Conservation (phyloP, 2,888 invertebrate genomes). For the Agonum fuliginosum region DNA sequence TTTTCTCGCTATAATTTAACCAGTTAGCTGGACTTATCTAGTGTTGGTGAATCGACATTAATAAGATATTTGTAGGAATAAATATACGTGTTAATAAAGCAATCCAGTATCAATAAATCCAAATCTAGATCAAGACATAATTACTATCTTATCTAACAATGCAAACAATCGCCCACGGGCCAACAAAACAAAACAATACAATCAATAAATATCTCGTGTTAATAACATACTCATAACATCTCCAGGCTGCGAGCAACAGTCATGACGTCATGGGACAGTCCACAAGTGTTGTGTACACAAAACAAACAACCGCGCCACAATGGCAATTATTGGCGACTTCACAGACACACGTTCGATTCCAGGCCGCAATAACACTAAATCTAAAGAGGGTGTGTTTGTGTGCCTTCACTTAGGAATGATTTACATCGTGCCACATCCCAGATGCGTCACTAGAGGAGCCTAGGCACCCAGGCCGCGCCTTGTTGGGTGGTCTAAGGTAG, state of each 20-base stretch:
- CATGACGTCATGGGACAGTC: background rate
- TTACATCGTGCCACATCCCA: conserved; percentile 50
- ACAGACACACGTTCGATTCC: conserved; percentile 30
- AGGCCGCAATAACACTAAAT: conserved; percentile 34
- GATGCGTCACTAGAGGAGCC: conserved; percentile 39
- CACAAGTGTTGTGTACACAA: background rate
- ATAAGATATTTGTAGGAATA: too few relatives aligned
- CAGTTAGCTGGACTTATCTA: too few relatives aligned
- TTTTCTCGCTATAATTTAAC: too few relatives aligned
- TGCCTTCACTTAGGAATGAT: conserved; percentile 36
- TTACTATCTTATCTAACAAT: background rate
- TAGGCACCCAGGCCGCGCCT: conserved; percentile 39
- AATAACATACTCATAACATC: conserved; percentile 17
- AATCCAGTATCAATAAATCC: background rate
- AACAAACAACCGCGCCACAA: conserved; percentile 27
- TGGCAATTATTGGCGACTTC: conserved; percentile 32
- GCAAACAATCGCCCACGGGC: conserved; percentile 3
- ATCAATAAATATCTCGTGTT: background rate
- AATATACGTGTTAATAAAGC: too few relatives aligned
- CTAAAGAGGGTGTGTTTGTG: conserved; percentile 20
- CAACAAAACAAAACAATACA: background rate
- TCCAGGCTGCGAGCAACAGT: background rate
- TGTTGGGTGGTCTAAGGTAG: conserved; percentile 46
- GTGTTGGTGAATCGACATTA: too few relatives aligned
- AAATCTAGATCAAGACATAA: background rate